Base-by-base conservation (phyloP, 2,113 vertebrate genomes). In the Lasiurus cinereus region DNA sequence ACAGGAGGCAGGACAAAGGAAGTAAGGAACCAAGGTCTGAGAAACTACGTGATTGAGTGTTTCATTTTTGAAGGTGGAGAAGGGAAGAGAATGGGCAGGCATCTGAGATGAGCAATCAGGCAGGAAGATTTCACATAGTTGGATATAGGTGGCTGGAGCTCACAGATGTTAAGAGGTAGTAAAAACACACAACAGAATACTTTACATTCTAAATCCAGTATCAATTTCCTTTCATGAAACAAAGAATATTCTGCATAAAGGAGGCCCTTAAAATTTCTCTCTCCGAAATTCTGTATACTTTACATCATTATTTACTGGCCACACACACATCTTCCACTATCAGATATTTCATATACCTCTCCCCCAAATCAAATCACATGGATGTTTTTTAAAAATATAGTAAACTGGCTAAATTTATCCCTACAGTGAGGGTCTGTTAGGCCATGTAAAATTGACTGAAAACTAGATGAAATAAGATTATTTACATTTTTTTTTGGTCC, bases 361-460 rank as follows among this genome's bases (percentile, higher is more conserved):
- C 46, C 33, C 24, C 27, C 19, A 56, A 56, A 13, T 72, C 70
- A 84, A 64, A 80, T 84, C n/a, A 39, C 31, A 39, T 56, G 15
- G 72, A 56, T 93, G 29, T 27, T 80, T 94, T 72, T 78, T 69
- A 8, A 66, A 59, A 94, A 73, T 74, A 48, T 22, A 69, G 1
- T 70, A 72, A 50, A 62, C 16, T 29, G 13, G n/a, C 31, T 62
- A 16, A 56, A 10, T 85, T 69, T 90, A 66, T 74, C 56, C 74
- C 64, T 86, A 31, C 54, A 6, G 21, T 83, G 54, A 90, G 95
- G 5, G 39, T 88, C 66, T 92, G 24, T 54, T 89, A 91, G 43
- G 43, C 21, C 9, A 16, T 36, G 15, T 91, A 62, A 92, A 91
- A n/a, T 84, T 94, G 83, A 67, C 12, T 83, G 86, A 90, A 94